Percentiles rank a stretch among this genome's conserved stretches.
Evolutionary conservation across 2,113 vertebrate genomes (phyloP).

Genomic region (Hemiscyllium ocellatum): DNA sequence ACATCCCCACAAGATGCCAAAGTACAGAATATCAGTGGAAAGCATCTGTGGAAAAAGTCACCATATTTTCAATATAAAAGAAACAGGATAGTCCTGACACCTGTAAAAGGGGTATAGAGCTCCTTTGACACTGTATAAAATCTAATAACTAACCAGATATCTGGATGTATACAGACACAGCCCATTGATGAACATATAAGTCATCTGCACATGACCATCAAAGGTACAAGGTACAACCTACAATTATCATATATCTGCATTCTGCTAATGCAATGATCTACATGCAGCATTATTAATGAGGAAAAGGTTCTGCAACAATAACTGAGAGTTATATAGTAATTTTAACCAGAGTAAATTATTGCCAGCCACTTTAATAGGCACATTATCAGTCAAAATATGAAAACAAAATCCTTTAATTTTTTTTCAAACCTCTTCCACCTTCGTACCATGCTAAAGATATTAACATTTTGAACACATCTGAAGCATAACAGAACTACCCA

Average conservation of each 20-base stretch:
- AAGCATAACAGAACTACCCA: neutral
- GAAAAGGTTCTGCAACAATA: neutral
- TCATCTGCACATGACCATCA: neutral
- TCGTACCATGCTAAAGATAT: neutral
- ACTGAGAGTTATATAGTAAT: neutral
- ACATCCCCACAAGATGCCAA: neutral
- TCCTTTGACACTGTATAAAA: neutral
- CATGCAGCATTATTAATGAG: neutral
- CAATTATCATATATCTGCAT: neutral
- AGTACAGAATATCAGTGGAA: neutral
- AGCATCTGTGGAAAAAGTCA: neutral
- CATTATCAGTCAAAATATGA: neutral
- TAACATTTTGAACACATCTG: neutral
- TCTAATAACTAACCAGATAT: neutral
- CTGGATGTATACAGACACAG: neutral
- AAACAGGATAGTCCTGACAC: neutral
- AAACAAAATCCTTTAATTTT: neutral
- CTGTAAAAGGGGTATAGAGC: neutral
- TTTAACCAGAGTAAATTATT: neutral
- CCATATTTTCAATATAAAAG: neutral
- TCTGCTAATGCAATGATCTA: neutral
- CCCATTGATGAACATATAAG: neutral
- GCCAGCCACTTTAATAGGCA: neutral
- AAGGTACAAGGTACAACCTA: neutral
- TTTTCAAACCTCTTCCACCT: neutral